Evolutionary conservation across 2,888 invertebrate genomes (phyloP).

Genomic region (Melinaea menophilus): DNA sequence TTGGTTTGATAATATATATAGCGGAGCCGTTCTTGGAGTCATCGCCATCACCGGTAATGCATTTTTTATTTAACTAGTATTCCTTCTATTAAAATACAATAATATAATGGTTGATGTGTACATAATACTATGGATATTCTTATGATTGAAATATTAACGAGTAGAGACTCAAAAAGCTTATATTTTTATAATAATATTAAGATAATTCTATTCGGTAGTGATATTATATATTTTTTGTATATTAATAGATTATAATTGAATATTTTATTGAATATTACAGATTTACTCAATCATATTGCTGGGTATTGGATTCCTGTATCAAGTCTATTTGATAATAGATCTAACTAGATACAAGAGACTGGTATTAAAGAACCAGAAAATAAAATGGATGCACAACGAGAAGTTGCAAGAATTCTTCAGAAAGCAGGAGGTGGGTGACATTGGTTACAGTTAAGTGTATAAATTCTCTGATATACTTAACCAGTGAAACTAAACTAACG

Average conservation of each 20-base stretch:
- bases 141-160: too few relatives aligned
- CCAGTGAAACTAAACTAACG: too few relatives aligned
- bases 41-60: conserved; percentile 75
- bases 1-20: conserved; percentile 81
- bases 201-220: neutral
- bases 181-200: too few relatives aligned
- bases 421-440: conserved; percentile 55
- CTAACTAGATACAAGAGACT: conserved; percentile 77
- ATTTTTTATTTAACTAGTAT: neutral
- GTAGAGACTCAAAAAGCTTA: too few relatives aligned
- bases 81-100: too few relatives aligned
- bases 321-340: conserved; percentile 79
- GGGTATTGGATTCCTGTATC: conserved; percentile 77
- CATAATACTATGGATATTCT: too few relatives aligned
- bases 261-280: conserved; percentile 61
- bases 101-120: too few relatives aligned
- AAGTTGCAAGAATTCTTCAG: conserved; percentile 62
- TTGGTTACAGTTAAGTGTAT: neutral
- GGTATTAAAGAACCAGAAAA: conserved; percentile 65
- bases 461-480: too few relatives aligned
- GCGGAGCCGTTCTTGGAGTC: conserved; percentile 75
- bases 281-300: conserved; percentile 80
- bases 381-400: conserved; percentile 57
- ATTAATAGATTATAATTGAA: neutral
- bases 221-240: neutral